Percentiles rank a stretch among this genome's conserved stretches.
These are phyloP conservation scores for Agrochola macilenta DNA, from an alignment of 2,888 invertebrate genomes.

Conservation along the genomic window DNA sequence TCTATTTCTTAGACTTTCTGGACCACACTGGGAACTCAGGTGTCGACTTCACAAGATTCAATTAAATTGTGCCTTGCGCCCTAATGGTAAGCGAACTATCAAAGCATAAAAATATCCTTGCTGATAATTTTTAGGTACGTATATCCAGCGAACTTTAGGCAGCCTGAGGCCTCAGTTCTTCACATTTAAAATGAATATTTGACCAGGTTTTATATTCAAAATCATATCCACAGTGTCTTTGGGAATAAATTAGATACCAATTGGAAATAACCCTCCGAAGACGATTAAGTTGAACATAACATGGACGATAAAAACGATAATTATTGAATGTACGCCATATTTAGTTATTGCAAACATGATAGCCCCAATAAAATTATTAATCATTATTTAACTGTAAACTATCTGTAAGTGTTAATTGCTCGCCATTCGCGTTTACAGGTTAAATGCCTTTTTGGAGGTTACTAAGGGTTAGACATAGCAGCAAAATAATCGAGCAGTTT, in stretches of 20 bases:
- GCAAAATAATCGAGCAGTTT: not conserved
- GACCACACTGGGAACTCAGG: not conserved
- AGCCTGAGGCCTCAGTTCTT: not conserved
- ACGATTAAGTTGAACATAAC: conserved; percentile 54
- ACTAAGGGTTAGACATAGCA: not conserved
- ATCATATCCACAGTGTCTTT: not conserved
- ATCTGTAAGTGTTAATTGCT: conserved; percentile 48
- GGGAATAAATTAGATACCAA: conserved; percentile 11
- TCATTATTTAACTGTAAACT: conserved; percentile 61
- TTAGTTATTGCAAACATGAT: conserved; percentile 61
- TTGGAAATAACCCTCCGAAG: conserved; percentile 37
- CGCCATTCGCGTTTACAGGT: conserved; percentile 15
- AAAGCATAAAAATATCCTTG: not conserved
- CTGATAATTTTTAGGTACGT: not conserved
- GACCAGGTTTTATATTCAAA: not conserved
- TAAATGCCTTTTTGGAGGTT: conserved; percentile 14
- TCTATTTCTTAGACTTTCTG: not conserved
- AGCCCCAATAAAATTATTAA: conserved; percentile 61
- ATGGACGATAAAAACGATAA: conserved; percentile 66
- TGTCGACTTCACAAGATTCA: not conserved
- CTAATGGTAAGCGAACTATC: not conserved
- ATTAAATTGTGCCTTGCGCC: not conserved
- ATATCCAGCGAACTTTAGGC: not conserved
- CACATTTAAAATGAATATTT: not conserved
- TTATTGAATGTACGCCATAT: conserved; percentile 68